Conservation (phyloP, 1,140 invertebrate genomes). For the Parasteatoda tepidariorum region DNA sequence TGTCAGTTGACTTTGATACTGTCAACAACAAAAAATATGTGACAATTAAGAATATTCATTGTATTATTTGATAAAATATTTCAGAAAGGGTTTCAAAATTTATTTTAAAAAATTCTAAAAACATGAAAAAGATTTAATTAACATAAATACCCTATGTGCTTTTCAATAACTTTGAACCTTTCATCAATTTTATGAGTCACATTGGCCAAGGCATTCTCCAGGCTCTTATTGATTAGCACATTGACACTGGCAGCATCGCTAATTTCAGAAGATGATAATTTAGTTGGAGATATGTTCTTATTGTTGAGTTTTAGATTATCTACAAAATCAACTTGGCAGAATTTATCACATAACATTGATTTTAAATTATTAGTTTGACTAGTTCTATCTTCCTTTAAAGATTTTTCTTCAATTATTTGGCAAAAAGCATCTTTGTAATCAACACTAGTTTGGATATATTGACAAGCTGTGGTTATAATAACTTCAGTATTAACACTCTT, state of each 20-base stretch:
- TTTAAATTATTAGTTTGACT: conserved; percentile 5
- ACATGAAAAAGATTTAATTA: too few species aligned
- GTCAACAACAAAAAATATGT: too few species aligned
- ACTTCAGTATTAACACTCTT: conserved; percentile 16
- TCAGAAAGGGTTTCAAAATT: background rate
- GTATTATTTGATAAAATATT: background rate
- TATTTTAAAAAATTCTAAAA: background rate
- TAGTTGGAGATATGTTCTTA: background rate
- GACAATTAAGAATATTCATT: background rate
- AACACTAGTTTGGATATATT: background rate
- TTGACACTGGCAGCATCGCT: background rate
- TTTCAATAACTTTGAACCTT: conserved; percentile 41
- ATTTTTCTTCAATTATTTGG: conserved; percentile 1
- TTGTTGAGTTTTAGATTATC: background rate
- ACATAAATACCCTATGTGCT: conserved; percentile 9
- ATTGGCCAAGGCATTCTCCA: conserved; percentile 10
- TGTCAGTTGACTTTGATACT: too few species aligned
- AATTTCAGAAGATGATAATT: background rate
- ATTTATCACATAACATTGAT: background rate
- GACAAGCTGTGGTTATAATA: background rate
- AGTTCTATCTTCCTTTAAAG: background rate
- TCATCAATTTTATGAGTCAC: conserved; percentile 18
- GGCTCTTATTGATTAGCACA: conserved; percentile 12
- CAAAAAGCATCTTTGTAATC: conserved; percentile 13
- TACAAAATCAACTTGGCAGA: conserved; percentile 30